Conservation (phyloP, 2,888 invertebrate species). For the Cephus pygmeus region DNA sequence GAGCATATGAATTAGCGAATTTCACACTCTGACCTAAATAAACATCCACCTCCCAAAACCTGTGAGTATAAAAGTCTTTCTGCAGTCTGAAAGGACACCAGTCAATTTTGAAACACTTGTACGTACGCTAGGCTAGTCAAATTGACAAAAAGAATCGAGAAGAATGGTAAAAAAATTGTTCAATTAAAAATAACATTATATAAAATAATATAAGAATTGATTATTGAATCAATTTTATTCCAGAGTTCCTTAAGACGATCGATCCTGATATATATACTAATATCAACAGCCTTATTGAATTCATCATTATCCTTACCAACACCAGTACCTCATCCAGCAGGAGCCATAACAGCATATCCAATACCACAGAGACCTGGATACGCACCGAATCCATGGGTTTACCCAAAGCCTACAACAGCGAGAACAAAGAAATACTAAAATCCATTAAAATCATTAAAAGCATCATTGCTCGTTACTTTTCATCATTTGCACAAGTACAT, state of each 20-base stretch:
- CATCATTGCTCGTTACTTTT: no score
- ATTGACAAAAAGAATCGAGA: no score
- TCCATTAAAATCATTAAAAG: no score
- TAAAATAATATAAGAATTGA: no score
- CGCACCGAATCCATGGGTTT: constrained; percentile 33
- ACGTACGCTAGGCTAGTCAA: no score
- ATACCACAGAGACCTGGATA: constrained; percentile 43
- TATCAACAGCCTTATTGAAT: not conserved
- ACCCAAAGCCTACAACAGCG: constrained; percentile 37
- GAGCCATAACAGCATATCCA: constrained; percentile 47
- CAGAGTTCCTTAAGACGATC: not conserved
- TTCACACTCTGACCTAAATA: constrained; percentile 40
- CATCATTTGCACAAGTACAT: no score
- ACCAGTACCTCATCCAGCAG: constrained; percentile 29
- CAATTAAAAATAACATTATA: no score
- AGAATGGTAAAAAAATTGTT: no score
- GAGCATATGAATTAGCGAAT: no score
- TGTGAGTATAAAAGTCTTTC: constrained; percentile 36
- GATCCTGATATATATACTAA: not conserved
- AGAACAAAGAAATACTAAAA: not conserved
- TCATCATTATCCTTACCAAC: constrained; percentile 8
- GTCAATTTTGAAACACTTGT: no score
- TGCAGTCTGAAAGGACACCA: no score
- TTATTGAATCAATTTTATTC: not conserved
- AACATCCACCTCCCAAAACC: constrained; percentile 33